Conservation (phyloP, 2,113 vertebrate genomes). For the Cyphomyrus discorhynchus region DNA sequence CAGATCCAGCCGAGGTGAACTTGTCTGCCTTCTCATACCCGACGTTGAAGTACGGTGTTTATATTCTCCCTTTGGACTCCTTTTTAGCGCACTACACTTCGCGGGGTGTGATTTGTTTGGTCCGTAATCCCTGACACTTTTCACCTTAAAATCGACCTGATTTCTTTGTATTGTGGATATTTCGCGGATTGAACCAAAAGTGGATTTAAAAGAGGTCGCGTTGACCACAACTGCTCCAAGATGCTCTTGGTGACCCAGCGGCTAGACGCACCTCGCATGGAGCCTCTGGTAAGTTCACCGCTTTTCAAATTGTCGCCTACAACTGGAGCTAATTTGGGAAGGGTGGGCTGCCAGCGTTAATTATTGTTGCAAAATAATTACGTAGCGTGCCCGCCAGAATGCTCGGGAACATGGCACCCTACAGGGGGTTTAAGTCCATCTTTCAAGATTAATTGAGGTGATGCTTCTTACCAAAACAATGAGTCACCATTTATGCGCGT, state of each 20-base stretch:
- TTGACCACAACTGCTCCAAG: constrained; percentile 57
- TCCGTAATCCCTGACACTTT: neutral
- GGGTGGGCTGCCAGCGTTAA: neutral
- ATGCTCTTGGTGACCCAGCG: constrained; percentile 74
- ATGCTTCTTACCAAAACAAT: neutral
- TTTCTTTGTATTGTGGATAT: constrained; percentile 38
- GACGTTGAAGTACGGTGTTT: neutral
- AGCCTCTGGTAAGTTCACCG: constrained; percentile 56
- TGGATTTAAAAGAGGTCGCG: constrained; percentile 61
- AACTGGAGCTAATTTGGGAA: constrained; percentile 9
- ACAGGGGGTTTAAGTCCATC: neutral
- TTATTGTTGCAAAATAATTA: constrained; percentile 19
- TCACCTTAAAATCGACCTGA: neutral
- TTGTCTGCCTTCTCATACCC: constrained; percentile 40
- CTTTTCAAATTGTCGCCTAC: constrained; percentile 26
- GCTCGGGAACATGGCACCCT: constrained; percentile 11
- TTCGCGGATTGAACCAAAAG: constrained; percentile 55
- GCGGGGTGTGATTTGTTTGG: constrained; percentile 1
- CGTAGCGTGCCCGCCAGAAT: neutral
- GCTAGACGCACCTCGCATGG: constrained; percentile 71
- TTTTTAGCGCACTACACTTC: neutral
- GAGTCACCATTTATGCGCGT: neutral
- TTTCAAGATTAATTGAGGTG: neutral
- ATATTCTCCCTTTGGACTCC: neutral
- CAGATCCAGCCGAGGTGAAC: constrained; percentile 71